phyloP scores from a whole-genome alignment of 2,888 invertebrate genomes.

The Ennomos erosarius region DNA sequence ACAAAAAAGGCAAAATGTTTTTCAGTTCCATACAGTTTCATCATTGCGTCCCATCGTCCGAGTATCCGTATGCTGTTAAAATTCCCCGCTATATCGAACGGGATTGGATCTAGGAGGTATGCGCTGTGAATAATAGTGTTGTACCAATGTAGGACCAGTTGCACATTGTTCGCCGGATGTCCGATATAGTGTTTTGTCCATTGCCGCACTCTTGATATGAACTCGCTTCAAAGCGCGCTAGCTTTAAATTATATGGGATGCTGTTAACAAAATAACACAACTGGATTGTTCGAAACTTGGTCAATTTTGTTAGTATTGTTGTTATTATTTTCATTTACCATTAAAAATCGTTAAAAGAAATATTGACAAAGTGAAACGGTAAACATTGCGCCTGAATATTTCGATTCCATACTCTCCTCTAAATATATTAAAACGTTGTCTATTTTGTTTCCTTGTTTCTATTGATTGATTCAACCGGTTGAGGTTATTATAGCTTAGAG shows the following conservation, averaged over 20 bases:
- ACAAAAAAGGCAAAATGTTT: background rate
- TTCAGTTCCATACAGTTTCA: slow-evolving; percentile 2
- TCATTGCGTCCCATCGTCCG: background rate
- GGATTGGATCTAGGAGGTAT: slow-evolving; percentile 31
- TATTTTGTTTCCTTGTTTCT: too few relatives aligned
- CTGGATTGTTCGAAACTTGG: slow-evolving; percentile 11
- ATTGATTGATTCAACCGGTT: too few relatives aligned
- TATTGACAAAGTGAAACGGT: background rate
- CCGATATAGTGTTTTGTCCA: slow-evolving; percentile 32
- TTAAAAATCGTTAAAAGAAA: slow-evolving; percentile 4
- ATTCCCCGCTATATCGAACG: slow-evolving; percentile 30
- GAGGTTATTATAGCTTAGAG: too few relatives aligned
- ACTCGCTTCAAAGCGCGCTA: too few relatives aligned
- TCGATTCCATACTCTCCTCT: too few relatives aligned
- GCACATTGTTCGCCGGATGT: slow-evolving; percentile 36
- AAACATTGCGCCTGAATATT: too few relatives aligned
- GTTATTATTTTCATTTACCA: background rate
- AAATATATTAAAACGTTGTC: too few relatives aligned
- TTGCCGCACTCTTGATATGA: slow-evolving; percentile 24
- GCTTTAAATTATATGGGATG: slow-evolving; percentile 36
- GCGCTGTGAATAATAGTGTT: slow-evolving; percentile 31
- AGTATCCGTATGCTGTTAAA: slow-evolving; percentile 34
- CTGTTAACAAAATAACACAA: slow-evolving; percentile 17
- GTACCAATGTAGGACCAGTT: slow-evolving; percentile 26
- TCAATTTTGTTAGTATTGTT: background rate